These are phyloP conservation scores for Nothoprocta pentlandii DNA, from an alignment of 2,113 vertebrate species.

Conservation along the genomic window DNA sequence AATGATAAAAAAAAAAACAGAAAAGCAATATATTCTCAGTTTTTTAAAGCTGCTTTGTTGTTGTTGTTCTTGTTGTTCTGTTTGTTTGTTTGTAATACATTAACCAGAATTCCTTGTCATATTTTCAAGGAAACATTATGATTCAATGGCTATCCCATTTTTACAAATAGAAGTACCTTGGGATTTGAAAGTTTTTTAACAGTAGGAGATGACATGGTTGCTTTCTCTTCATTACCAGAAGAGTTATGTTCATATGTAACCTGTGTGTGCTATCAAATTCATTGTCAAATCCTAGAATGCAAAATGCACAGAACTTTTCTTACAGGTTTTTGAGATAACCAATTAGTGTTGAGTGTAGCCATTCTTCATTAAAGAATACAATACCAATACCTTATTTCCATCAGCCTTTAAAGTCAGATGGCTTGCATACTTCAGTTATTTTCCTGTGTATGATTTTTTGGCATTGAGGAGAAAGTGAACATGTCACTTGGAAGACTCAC, in stretches of 20 bases:
- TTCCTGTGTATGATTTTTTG: neutral
- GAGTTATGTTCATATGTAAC: neutral
- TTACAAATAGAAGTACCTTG: neutral
- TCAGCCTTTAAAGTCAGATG: neutral
- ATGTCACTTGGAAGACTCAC: neutral
- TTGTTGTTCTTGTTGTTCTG: neutral
- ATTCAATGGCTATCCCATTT: neutral
- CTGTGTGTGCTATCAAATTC: neutral
- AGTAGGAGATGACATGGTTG: neutral
- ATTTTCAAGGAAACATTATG: neutral
- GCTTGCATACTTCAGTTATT: neutral
- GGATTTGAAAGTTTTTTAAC: neutral
- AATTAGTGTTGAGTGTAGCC: neutral
- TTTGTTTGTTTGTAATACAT: neutral
- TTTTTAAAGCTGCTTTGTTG: neutral
- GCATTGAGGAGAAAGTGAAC: neutral
- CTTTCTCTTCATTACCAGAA: neutral
- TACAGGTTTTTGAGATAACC: neutral
- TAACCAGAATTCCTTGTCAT: neutral
- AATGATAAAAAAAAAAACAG: neutral
- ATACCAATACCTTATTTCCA: neutral
- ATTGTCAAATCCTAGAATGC: neutral
- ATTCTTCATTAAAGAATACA: neutral
- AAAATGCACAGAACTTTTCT: neutral
- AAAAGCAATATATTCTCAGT: neutral